Conservation (phyloP, 2,888 invertebrate species). For the Morpho achilles region DNA sequence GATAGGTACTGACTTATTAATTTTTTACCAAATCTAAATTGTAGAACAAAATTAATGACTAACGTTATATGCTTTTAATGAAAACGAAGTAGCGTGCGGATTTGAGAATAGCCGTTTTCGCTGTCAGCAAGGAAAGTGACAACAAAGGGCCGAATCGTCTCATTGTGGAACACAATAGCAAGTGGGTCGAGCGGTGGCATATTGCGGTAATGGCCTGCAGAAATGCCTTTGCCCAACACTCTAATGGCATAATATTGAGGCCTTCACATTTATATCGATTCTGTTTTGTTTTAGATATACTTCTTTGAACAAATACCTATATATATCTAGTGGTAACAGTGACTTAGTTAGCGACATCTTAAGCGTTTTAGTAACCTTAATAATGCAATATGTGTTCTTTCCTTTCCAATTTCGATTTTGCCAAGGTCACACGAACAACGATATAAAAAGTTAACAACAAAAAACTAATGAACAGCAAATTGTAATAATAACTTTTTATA, state of each 20-base stretch:
- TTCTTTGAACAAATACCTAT: too few relatives aligned
- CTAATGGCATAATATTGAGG: slow-evolving; percentile 1
- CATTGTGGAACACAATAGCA: slow-evolving; percentile 52
- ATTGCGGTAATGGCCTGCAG: slow-evolving; percentile 39
- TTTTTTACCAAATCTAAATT: background rate
- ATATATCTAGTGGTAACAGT: too few relatives aligned
- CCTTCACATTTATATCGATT: background rate
- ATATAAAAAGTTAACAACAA: too few relatives aligned
- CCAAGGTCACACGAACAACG: too few relatives aligned
- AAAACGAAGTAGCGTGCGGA: background rate
- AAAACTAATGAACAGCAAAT: too few relatives aligned
- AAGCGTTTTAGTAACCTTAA: too few relatives aligned
- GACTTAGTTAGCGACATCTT: too few relatives aligned
- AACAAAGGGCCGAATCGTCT: slow-evolving; percentile 65
- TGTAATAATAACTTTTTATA: too few relatives aligned
- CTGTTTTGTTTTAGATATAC: too few relatives aligned
- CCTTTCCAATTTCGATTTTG: too few relatives aligned
- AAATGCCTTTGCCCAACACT: slow-evolving; percentile 11
- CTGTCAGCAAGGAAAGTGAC: slow-evolving; percentile 40
- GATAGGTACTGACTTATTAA: too few relatives aligned
- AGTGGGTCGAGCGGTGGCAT: slow-evolving; percentile 46
- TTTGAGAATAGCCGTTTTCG: background rate
- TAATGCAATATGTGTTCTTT: too few relatives aligned
- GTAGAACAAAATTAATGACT: background rate
- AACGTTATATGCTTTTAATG: background rate